A percentile compares a stretch with the other conserved stretches of the same genome.
Evolutionary conservation across 1,140 invertebrate species (phyloP).

Genomic region (Diploscapter pachys): DNA sequence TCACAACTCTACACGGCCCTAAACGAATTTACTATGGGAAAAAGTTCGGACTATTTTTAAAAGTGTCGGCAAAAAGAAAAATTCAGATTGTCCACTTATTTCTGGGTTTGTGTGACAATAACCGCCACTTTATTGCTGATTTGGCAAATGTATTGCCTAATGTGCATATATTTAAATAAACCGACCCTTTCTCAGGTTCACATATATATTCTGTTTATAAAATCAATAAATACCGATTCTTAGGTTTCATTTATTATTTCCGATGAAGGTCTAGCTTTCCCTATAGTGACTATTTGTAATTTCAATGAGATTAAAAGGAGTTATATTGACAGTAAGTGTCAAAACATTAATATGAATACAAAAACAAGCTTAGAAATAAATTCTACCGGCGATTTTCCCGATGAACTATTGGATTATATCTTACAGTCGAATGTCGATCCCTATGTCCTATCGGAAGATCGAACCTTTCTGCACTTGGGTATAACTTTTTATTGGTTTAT

Average conservation of each 20-base stretch:
- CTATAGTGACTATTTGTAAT: conserved; percentile 50
- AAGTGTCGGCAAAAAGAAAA: no score
- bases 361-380: conserved; percentile 35
- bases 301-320: conserved; percentile 46
- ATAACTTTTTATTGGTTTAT: not conserved
- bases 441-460: conserved; percentile 26
- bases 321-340: conserved; percentile 42
- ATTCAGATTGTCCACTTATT: conserved; percentile 15
- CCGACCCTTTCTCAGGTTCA: conserved; percentile 55
- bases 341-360: no score
- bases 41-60: not conserved
- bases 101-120: conserved; percentile 47
- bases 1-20: conserved; percentile 51
- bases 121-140: conserved; percentile 41
- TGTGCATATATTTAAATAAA: conserved; percentile 37
- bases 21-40: conserved; percentile 50
- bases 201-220: conserved; percentile 15
- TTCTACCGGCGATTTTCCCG: conserved; percentile 38
- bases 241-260: conserved; percentile 48
- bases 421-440: conserved; percentile 41
- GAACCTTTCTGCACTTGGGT: conserved; percentile 19
- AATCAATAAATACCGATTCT: not conserved
- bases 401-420: conserved; percentile 46
- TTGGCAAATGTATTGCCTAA: conserved; percentile 40
- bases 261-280: conserved; percentile 50